Evolutionary conservation across 2,888 invertebrate genomes (phyloP), one percentile per base, ranked within the genome.

Genomic region (Acanthacorydalis orientalis): DNA sequence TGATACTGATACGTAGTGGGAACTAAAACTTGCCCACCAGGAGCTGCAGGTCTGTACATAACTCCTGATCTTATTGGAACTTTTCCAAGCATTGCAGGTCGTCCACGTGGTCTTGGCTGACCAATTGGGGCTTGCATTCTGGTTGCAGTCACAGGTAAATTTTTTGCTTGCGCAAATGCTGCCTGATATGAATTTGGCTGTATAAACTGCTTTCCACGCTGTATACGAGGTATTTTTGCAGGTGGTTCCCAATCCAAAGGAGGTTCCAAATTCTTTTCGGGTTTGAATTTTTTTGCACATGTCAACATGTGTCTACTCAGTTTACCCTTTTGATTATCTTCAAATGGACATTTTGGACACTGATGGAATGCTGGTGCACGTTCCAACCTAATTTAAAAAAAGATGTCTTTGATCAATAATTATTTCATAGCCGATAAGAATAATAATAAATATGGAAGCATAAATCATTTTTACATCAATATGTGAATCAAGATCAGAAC

Each of bases 201-300:
- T 15, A 51, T 51, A 11, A 57, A 44, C 48, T 63, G 64, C 51
- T 66, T 60, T 59, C 65, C 60, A 50, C 65, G 60, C 47, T 65
- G 65, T 57, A 83, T 74, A 68, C 84, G 78, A 51, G 90, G 88
- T 67, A 91, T 89, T 67, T 92, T 91, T 4, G 91, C 91, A 1
- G 92, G 92, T 1, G 90, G 90, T 60, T 91, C 91, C 87, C 89
- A 91, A 60, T 91, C 91, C 1, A 79, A 68, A 0, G 91, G 87
- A 6, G 92, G 91, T 54, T 84, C 80, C 56, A 87, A 70, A 67
- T 95, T 93, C 42, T 78, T 68, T 53, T 89, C 89, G 0, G 89
- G 83, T 62, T 87, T 83, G 67, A 89, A 93, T 61, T 88, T 87
- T 65, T 91, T 89, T 39, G 80, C 77, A 65, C 95, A 95, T 2